These are phyloP conservation scores for Henricia sp. DNA, from an alignment of 53 echinoderm and acorn worm genomes.

Conservation along the genomic window DNA sequence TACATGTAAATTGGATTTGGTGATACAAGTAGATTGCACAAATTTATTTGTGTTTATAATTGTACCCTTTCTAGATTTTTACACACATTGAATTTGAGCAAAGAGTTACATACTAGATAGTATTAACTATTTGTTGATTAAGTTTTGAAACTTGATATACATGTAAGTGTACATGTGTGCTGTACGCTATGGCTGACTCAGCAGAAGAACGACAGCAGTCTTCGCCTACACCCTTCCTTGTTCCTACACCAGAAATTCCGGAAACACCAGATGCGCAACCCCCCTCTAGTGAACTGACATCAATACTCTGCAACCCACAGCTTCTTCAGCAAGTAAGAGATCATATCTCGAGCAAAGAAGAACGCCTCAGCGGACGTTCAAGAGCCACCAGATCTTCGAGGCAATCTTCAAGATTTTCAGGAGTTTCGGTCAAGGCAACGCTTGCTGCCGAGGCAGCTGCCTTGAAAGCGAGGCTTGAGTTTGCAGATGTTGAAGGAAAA, in stretches of 20 bases:
- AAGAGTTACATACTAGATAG: too few species aligned
- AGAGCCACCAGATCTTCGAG: slow-evolving; percentile 7
- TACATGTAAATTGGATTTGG: too few species aligned
- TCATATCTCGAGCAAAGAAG: slow-evolving; percentile 25
- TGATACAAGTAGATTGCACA: background rate
- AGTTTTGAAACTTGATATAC: background rate
- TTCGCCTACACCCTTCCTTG: background rate
- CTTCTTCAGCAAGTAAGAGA: background rate
- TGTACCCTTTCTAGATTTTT: too few species aligned
- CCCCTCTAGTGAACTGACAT: background rate
- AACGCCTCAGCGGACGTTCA: slow-evolving; percentile 36
- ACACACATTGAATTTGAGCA: background rate
- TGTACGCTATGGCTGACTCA: background rate
- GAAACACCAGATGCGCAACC: background rate
- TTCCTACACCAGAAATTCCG: background rate
- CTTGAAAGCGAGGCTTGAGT: slow-evolving; percentile 30
- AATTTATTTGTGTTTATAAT: background rate
- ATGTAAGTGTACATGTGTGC: too few species aligned
- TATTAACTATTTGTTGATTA: slow-evolving; percentile 1
- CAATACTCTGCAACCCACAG: slow-evolving; percentile 22
- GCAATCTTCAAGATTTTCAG: background rate
- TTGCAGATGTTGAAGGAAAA: slow-evolving; percentile 16
- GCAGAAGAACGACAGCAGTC: background rate
- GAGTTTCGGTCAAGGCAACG: background rate
- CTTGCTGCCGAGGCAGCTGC: slow-evolving; percentile 33